Conservation (phyloP, 2,888 invertebrate species). For the Calliopum simillimum region DNA sequence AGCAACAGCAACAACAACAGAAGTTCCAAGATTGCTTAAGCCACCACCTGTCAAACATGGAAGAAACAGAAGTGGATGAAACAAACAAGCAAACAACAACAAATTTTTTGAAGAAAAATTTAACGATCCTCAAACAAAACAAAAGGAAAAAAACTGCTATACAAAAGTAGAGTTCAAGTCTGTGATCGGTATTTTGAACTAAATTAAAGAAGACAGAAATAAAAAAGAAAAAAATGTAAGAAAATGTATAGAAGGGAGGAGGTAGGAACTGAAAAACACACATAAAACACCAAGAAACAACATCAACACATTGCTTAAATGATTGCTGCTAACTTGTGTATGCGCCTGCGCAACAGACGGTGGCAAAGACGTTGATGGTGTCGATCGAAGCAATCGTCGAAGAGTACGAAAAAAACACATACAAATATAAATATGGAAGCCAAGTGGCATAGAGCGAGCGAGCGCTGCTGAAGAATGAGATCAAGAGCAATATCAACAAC, state of each 20-base stretch:
- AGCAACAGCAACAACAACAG: slow-evolving; percentile 3
- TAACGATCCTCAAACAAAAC: slow-evolving; percentile 11
- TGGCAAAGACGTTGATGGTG: not conserved
- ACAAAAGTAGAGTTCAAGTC: slow-evolving; percentile 21
- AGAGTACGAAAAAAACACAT: not conserved
- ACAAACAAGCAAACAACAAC: slow-evolving; percentile 27
- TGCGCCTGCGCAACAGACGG: slow-evolving; percentile 33
- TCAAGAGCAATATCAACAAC: slow-evolving; percentile 17
- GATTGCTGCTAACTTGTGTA: slow-evolving; percentile 20
- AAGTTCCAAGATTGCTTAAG: slow-evolving; percentile 19
- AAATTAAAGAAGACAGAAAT: slow-evolving; percentile 30
- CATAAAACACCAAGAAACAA: slow-evolving; percentile 6
- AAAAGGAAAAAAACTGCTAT: slow-evolving; percentile 11
- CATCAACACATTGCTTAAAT: slow-evolving; percentile 12
- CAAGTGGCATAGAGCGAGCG: not conserved
- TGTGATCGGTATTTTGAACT: slow-evolving; percentile 24
- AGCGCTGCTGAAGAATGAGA: slow-evolving; percentile 20
- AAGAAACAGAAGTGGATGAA: slow-evolving; percentile 32
- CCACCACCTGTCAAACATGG: slow-evolving; percentile 63
- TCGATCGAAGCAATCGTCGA: not conserved
- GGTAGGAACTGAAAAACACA: not conserved
- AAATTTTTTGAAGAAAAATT: slow-evolving; percentile 27
- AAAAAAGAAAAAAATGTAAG: not conserved
- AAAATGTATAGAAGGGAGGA: not conserved
- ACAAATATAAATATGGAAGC: not conserved